Percentiles rank a stretch among this genome's conserved stretches.
phyloP scores from a whole-genome alignment of 2,113 vertebrate species.

The Epinephelus moara region DNA sequence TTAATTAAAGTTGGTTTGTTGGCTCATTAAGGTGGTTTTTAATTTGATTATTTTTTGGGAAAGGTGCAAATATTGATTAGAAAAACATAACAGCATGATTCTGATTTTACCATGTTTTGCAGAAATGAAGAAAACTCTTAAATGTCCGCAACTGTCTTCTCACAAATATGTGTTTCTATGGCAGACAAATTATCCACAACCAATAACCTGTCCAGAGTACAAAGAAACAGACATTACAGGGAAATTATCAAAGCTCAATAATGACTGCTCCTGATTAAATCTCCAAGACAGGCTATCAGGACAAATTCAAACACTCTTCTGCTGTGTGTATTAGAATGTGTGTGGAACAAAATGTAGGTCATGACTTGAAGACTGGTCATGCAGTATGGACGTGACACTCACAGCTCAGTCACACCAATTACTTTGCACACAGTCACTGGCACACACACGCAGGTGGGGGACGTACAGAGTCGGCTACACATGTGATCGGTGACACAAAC shows the following conservation, averaged over 20 bases:
- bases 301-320: slow-evolving; percentile 1
- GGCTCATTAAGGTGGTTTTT: not conserved
- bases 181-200: not conserved
- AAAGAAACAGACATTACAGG: not conserved
- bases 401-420: not conserved
- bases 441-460: not conserved
- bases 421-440: not conserved
- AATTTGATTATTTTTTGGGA: not conserved
- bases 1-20: not conserved
- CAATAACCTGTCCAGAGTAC: not conserved
- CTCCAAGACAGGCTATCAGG: not conserved
- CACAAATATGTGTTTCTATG: not conserved
- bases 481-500: slow-evolving; percentile 25
- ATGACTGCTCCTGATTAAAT: not conserved
- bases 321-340: not conserved
- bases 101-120: not conserved
- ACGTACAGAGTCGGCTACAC: not conserved
- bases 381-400: not conserved
- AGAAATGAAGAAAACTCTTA: not conserved
- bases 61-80: not conserved
- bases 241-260: not conserved
- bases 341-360: slow-evolving; percentile 30
- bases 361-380: not conserved
- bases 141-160: not conserved
- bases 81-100: not conserved